These are phyloP conservation scores for Agrenia bidenticulata DNA, from an alignment of 2,888 invertebrate genomes.

Conservation along the genomic window DNA sequence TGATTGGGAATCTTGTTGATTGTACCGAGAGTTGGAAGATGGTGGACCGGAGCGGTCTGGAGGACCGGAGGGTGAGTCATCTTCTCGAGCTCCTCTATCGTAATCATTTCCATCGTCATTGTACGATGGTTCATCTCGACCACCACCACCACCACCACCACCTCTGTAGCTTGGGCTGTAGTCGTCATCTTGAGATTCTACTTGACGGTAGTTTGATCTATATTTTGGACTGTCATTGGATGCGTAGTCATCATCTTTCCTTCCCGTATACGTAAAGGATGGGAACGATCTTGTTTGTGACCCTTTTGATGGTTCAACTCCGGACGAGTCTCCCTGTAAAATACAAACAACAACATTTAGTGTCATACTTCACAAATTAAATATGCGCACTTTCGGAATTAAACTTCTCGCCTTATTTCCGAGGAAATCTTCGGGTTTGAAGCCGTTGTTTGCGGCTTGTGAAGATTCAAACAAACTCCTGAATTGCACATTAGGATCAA, in stretches of 20 bases:
- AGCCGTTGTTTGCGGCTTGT: constrained; percentile 51
- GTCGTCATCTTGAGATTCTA: constrained; percentile 46
- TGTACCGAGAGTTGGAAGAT: constrained; percentile 1
- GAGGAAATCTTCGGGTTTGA: constrained; percentile 56
- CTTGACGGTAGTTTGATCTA: constrained; percentile 49
- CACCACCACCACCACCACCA: neutral
- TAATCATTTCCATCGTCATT: constrained; percentile 6
- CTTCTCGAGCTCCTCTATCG: constrained; percentile 18
- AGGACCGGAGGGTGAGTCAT: constrained; percentile 15
- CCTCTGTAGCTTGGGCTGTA: constrained; percentile 27
- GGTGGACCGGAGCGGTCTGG: constrained; percentile 17
- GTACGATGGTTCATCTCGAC: neutral
- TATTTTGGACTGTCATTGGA: constrained; percentile 26
- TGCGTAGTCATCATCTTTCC: constrained; percentile 30
- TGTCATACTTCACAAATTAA: neutral
- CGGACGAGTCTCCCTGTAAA: constrained; percentile 4
- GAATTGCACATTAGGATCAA: constrained; percentile 53
- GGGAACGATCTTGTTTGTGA: constrained; percentile 51
- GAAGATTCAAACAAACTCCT: constrained; percentile 53
- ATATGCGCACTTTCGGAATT: neutral
- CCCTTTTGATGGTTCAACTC: constrained; percentile 44
- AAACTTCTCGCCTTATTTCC: constrained; percentile 41
- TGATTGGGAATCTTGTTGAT: neutral
- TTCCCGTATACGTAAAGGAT: constrained; percentile 50
- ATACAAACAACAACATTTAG: neutral